These are phyloP conservation scores for Pyrrhosoma nymphula DNA, from an alignment of 2,888 invertebrate genomes.

Conservation along the genomic window DNA sequence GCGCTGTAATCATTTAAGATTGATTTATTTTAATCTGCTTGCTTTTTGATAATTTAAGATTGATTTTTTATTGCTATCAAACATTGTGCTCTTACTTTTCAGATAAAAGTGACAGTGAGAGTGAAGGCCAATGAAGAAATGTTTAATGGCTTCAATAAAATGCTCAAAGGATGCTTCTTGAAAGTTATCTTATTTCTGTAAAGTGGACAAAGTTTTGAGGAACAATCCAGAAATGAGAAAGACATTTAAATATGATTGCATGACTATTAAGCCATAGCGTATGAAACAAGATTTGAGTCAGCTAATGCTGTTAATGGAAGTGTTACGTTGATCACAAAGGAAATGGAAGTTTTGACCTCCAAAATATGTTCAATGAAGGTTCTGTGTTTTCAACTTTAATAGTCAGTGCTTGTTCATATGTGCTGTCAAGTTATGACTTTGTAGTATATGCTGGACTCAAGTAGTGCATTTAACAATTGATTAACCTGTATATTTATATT, in stretches of 20 bases:
- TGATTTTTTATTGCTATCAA: conserved; percentile 67
- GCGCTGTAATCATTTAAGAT: not conserved
- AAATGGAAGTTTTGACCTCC: conserved; percentile 37
- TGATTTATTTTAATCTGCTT: not conserved
- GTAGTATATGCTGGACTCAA: conserved; percentile 38
- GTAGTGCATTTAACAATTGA: conserved; percentile 62
- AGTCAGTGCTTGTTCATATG: conserved; percentile 46
- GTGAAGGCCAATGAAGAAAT: conserved; percentile 89
- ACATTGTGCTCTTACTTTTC: conserved; percentile 77
- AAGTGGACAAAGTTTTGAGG: conserved; percentile 44
- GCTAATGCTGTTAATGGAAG: conserved; percentile 14
- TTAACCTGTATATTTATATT: conserved; percentile 65
- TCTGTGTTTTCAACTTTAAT: conserved; percentile 48
- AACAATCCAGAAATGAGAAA: conserved; percentile 26
- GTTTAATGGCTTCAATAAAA: conserved; percentile 31
- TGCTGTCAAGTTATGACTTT: conserved; percentile 23
- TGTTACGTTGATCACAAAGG: conserved; percentile 37
- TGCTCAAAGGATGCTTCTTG: conserved; percentile 58
- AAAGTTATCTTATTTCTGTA: conserved; percentile 51
- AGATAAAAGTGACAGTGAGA: conserved; percentile 97
- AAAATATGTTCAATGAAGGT: conserved; percentile 33
- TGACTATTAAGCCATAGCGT: conserved; percentile 23
- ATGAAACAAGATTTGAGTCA: conserved; percentile 40
- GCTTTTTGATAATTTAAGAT: too few relatives aligned
- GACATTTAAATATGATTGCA: conserved; percentile 54